Evolutionary conservation across 2,113 vertebrate species (phyloP).

Genomic region (Mormoops blainvillei): DNA sequence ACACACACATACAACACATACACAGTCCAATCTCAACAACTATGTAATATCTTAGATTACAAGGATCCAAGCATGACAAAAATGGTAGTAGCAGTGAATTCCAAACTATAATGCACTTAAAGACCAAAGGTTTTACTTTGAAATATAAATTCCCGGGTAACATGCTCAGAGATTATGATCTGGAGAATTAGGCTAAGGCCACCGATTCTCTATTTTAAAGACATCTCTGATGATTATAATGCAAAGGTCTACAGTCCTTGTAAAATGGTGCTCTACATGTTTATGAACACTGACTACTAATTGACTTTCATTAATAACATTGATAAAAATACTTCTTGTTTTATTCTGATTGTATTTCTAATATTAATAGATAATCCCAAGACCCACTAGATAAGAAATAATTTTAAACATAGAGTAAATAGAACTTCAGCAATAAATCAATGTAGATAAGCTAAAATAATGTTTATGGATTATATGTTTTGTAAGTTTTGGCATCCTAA

Average conservation of each 20-base stretch:
- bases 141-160: neutral
- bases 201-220: neutral
- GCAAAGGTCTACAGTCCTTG: neutral
- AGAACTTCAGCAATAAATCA: conserved; percentile 6
- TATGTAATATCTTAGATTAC: neutral
- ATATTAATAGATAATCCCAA: neutral
- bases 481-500: neutral
- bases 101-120: neutral
- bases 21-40: neutral
- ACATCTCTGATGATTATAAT: neutral
- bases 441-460: conserved; percentile 1
- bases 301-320: neutral
- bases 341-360: neutral
- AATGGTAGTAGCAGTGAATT: neutral
- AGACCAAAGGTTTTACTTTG: neutral
- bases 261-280: neutral
- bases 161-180: neutral
- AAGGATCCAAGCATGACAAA: neutral
- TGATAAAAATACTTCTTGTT: neutral
- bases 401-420: neutral
- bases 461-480: neutral
- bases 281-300: conserved; percentile 1
- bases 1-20: neutral
- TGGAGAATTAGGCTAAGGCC: neutral
- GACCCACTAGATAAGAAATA: neutral